phyloP scores from a whole-genome alignment of 2,797 vertebrate genomes.

The Falco cherrug region DNA sequence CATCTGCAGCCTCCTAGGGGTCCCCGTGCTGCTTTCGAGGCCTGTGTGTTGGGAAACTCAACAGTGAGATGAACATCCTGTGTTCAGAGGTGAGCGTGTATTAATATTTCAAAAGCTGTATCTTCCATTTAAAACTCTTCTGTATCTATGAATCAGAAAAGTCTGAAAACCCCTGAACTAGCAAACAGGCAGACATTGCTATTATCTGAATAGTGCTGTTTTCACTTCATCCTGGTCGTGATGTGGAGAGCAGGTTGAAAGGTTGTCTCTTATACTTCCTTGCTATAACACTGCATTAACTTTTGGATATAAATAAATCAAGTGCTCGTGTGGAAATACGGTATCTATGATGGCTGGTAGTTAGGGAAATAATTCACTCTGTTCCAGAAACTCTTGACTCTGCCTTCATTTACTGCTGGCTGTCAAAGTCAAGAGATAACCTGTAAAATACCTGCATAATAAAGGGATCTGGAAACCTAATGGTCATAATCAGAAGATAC shows the following conservation, averaged over 20 bases:
- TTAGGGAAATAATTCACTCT: not conserved
- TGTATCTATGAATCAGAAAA: not conserved
- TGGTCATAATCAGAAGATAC: not conserved
- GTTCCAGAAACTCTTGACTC: not conserved
- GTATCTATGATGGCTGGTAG: not conserved
- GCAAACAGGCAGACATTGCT: not conserved
- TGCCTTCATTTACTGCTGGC: not conserved
- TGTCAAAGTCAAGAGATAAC: not conserved
- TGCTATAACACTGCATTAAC: not conserved
- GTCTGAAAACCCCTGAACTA: not conserved
- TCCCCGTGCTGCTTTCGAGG: not conserved
- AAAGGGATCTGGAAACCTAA: not conserved
- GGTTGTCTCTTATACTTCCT: not conserved
- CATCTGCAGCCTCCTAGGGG: accelerated
- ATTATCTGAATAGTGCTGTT: not conserved
- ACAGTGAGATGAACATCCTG: not conserved
- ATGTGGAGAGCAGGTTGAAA: not conserved
- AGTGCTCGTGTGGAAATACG: not conserved
- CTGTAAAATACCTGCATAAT: slow-evolving; percentile 1
- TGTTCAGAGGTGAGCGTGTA: accelerated
- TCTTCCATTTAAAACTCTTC: not conserved
- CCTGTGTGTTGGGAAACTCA: not conserved
- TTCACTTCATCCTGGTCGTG: not conserved
- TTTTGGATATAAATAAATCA: not conserved
- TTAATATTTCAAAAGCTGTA: not conserved